Conservation (phyloP, 2,113 vertebrate genomes). For the Coregonus clupeaformis region DNA sequence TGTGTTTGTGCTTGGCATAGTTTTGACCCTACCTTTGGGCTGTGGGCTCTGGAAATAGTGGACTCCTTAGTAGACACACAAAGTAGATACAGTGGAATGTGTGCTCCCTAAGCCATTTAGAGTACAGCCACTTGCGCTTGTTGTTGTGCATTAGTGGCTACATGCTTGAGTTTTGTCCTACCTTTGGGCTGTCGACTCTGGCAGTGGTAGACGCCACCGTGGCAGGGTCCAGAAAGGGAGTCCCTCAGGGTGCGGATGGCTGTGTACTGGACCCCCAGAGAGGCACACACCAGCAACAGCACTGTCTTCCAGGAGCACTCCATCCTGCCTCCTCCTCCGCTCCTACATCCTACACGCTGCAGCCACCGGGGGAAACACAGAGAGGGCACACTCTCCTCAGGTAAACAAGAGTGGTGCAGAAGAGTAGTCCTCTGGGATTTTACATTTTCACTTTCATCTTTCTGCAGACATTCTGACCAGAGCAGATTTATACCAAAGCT, state of each 20-base stretch:
- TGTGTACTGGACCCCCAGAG: conserved; percentile 77
- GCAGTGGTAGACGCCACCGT: conserved; percentile 63
- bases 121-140: not conserved
- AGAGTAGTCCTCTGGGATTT: too few relatives aligned
- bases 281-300: conserved; percentile 74
- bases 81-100: too few relatives aligned
- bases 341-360: conserved; percentile 66
- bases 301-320: conserved; percentile 82
- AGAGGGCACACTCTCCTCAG: conserved; percentile 8
- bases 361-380: conserved; percentile 12
- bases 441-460: too few relatives aligned
- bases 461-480: too few relatives aligned
- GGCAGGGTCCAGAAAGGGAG: conserved; percentile 66
- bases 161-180: conserved; percentile 28
- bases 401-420: too few relatives aligned
- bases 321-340: conserved; percentile 61
- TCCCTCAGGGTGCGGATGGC: conserved; percentile 76
- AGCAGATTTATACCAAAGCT: too few relatives aligned
- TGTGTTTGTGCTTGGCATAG: too few relatives aligned
- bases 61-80: too few relatives aligned
- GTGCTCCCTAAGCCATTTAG: too few relatives aligned
- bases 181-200: conserved; percentile 64
- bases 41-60: not conserved
- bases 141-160: not conserved
- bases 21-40: not conserved